Conservation (phyloP, 2,888 invertebrate genomes). For the Drosophila seclusa region DNA sequence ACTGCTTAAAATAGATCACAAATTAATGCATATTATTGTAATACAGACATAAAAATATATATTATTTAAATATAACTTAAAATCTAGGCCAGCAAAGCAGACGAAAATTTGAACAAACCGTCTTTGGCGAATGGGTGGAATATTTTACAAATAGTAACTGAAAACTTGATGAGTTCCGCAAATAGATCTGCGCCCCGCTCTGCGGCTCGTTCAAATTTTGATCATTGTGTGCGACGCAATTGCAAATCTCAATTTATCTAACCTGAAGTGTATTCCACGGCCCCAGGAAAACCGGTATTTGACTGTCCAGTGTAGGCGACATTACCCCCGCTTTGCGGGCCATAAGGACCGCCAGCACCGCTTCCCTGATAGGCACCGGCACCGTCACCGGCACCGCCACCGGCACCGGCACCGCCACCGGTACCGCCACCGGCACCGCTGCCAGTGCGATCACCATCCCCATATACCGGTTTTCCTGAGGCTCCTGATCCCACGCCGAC, state of each 20-base stretch:
- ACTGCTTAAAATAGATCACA: constrained; percentile 66
- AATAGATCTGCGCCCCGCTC: constrained; percentile 9
- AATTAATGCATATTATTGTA: constrained; percentile 51
- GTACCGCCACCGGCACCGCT: constrained; percentile 40
- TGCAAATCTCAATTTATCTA: constrained; percentile 70
- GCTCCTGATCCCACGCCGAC: constrained; percentile 84
- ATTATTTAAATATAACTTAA: constrained; percentile 53
- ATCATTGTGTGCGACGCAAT: constrained; percentile 37
- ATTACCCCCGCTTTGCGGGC: constrained; percentile 22
- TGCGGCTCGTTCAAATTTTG: constrained; percentile 69
- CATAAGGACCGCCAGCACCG: constrained; percentile 25
- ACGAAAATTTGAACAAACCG: constrained; percentile 73
- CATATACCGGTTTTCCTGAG: constrained; percentile 82
- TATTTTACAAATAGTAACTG: not conserved
- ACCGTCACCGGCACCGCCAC: constrained; percentile 40
- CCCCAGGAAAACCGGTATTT: constrained; percentile 83
- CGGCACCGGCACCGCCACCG: constrained; percentile 15
- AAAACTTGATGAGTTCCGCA: constrained; percentile 8
- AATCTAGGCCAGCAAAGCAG: constrained; percentile 49
- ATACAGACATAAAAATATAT: constrained; percentile 46
- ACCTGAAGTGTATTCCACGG: constrained; percentile 80
- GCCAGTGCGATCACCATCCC: constrained; percentile 60
- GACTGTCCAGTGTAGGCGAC: constrained; percentile 54
- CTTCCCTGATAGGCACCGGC: constrained; percentile 24
- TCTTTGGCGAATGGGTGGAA: constrained; percentile 7